A percentile compares a stretch with the other conserved stretches of the same genome.
Conservation (phyloP, 1,140 invertebrate genomes). For the Carcinoscorpius rotundicauda region DNA sequence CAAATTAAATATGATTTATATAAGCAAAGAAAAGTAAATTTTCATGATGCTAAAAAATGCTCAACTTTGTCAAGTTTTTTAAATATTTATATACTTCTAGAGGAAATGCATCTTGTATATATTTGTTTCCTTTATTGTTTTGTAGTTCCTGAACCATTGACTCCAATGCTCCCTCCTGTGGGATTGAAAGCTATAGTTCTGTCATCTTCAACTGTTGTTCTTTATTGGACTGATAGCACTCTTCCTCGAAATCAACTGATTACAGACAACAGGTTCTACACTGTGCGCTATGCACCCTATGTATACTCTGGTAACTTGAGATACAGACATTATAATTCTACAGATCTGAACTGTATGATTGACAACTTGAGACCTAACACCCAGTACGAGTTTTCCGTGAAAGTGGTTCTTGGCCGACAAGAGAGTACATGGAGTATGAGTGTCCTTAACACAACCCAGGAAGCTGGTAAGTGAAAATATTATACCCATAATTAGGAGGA, state of each 20-base stretch:
- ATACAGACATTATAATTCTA: constrained; percentile 68
- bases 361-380: constrained; percentile 85
- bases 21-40: too few relatives aligned
- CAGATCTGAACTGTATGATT: constrained; percentile 82
- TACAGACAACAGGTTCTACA: constrained; percentile 73
- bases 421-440: constrained; percentile 90
- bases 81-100: too few relatives aligned
- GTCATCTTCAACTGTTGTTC: constrained; percentile 74
- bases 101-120: too few relatives aligned
- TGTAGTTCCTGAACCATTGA: constrained; percentile 30
- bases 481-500: not conserved
- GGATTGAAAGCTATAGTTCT: constrained; percentile 77
- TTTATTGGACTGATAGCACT: constrained; percentile 91
- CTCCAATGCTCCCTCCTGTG: constrained; percentile 74
- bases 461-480: constrained; percentile 40
- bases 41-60: too few relatives aligned
- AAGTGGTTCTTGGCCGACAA: constrained; percentile 60
- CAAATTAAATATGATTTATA: too few relatives aligned
- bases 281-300: constrained; percentile 51
- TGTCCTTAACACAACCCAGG: constrained; percentile 72
- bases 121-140: not conserved
- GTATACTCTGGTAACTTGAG: constrained; percentile 44
- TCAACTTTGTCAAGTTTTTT: too few relatives aligned
- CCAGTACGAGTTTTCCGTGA: constrained; percentile 91
- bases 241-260: constrained; percentile 63